These are phyloP conservation scores for Isaurus tuberculatus DNA, from an alignment of 92 coral and sea anemone genomes.

Conservation along the genomic window DNA sequence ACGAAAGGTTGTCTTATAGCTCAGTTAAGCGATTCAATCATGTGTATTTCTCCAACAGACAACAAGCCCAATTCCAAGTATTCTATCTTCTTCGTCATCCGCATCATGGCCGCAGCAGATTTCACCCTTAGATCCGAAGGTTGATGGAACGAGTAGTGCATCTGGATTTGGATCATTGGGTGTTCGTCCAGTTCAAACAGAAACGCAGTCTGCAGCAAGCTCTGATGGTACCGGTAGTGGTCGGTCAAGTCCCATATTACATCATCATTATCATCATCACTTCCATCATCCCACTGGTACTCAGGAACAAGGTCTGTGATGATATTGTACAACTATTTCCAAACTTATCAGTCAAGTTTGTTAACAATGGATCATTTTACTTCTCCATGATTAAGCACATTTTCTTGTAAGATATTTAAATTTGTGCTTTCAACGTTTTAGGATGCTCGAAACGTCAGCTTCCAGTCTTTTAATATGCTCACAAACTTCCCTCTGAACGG, in stretches of 20 bases:
- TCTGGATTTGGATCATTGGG: conserved; percentile 76
- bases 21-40: neutral
- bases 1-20: neutral
- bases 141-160: conserved; percentile 58
- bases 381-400: too few relatives aligned
- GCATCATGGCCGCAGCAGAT: conserved; percentile 90
- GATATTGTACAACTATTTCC: too few relatives aligned
- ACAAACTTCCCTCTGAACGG: too few relatives aligned
- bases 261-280: conserved; percentile 97
- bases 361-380: too few relatives aligned
- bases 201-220: conserved; percentile 8
- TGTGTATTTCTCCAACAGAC: neutral
- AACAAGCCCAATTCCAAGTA: conserved; percentile 58
- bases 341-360: too few relatives aligned
- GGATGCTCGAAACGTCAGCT: too few relatives aligned
- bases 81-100: conserved; percentile 67
- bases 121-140: conserved; percentile 85
- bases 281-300: conserved; percentile 78
- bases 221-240: conserved; percentile 62
- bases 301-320: conserved; percentile 25
- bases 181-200: conserved; percentile 68
- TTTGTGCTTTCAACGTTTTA: too few relatives aligned
- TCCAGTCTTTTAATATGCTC: too few relatives aligned
- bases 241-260: conserved; percentile 74
- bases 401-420: too few relatives aligned